These are phyloP conservation scores for Philopotamus ludificatus DNA, from an alignment of 1,140 invertebrate genomes.

Conservation along the genomic window DNA sequence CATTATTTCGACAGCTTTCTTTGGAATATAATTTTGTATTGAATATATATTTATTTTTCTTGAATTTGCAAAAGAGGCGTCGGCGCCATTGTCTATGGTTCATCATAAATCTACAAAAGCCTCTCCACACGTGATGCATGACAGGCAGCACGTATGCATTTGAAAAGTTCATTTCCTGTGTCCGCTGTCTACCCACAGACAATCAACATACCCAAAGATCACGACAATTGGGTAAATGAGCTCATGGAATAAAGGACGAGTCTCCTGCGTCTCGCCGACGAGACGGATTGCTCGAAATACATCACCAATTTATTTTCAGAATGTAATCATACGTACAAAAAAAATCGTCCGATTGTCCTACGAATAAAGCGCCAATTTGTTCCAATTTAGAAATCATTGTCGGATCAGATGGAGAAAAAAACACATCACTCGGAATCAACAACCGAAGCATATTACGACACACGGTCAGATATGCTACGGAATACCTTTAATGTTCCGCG, in stretches of 20 bases:
- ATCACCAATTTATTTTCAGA: too few relatives aligned
- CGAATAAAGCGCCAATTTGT: too few relatives aligned
- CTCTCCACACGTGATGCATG: too few relatives aligned
- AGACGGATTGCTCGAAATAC: conserved; percentile 29
- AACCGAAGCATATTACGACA: neutral
- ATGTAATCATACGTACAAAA: neutral
- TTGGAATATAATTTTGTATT: too few relatives aligned
- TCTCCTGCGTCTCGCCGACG: conserved; percentile 6
- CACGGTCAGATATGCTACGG: neutral
- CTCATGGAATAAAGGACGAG: conserved; percentile 1
- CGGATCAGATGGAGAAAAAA: neutral
- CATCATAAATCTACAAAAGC: too few relatives aligned
- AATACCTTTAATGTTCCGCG: conserved; percentile 12
- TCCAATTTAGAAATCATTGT: conserved; percentile 1
- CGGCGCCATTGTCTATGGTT: too few relatives aligned
- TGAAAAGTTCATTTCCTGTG: neutral
- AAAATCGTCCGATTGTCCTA: too few relatives aligned
- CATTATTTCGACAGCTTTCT: too few relatives aligned
- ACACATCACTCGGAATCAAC: neutral
- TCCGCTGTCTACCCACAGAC: neutral
- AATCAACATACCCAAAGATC: conserved; percentile 6
- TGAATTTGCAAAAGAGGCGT: too few relatives aligned
- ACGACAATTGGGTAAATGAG: conserved; percentile 7
- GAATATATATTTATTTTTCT: too few relatives aligned
- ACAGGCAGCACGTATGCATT: neutral